phyloP scores from a whole-genome alignment of 2,797 vertebrate genomes.

The Molothrus ater region DNA sequence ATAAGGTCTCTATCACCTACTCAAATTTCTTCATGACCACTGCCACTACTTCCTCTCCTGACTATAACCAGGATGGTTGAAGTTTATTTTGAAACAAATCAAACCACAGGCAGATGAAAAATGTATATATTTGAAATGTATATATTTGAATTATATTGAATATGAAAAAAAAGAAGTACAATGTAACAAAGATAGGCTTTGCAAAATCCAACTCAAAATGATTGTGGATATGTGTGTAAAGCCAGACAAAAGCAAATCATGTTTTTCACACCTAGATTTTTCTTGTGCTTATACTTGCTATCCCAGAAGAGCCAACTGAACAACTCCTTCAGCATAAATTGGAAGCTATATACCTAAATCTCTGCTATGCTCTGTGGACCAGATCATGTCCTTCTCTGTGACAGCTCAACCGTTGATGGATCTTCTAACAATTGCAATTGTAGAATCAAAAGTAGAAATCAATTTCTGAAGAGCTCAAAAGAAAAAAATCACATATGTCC shows the following conservation, averaged over 20 bases:
- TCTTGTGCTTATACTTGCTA: not conserved
- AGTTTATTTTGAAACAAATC: not conserved
- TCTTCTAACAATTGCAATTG: not conserved
- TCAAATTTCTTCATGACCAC: not conserved
- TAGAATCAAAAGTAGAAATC: conserved; percentile 15
- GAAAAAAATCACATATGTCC: not conserved
- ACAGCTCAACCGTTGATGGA: not conserved
- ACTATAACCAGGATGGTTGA: not conserved
- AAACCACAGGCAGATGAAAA: not conserved
- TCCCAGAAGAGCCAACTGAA: not conserved
- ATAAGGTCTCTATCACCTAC: not conserved
- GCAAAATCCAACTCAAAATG: not conserved
- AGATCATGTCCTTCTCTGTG: not conserved
- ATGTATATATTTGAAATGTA: not conserved
- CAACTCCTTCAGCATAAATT: conserved; percentile 16
- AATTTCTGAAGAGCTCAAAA: not conserved
- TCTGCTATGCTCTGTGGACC: not conserved
- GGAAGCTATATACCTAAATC: not conserved
- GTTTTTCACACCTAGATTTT: not conserved
- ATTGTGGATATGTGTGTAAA: not conserved
- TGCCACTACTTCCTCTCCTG: not conserved
- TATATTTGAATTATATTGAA: not conserved
- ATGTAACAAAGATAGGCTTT: not conserved
- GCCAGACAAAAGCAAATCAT: not conserved
- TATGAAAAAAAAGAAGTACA: not conserved